Evolutionary conservation across 1,140 invertebrate genomes (phyloP), one percentile per base, ranked within the genome.

Genomic region (Drosophila leontia): DNA sequence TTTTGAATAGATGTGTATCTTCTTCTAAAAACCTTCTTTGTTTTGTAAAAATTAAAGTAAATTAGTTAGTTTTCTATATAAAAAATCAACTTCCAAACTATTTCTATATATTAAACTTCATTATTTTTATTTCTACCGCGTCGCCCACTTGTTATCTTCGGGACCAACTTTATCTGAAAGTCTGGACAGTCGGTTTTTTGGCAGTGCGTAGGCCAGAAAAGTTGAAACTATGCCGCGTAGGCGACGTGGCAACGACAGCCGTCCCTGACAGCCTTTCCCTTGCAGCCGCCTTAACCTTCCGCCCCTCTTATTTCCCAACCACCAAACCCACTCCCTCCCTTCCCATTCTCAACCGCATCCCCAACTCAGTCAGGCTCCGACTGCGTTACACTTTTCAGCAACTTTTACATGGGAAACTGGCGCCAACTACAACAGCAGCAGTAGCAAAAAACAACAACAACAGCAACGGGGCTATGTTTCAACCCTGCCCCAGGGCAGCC

Each of bases 331-430:
- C 12, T 23, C 19, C 12, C n/a, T 4, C 53, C 0, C 34, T 19
- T 48, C 19, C 3, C n/a, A 4, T 48, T 0, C 39, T 26, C 48
- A 45, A 42, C 69, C 68, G 44, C 32, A 59, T 57, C 29, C 56
- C 51, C 41, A 47, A 48, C 59, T 64, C 68, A 62, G 81, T 75
- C 45, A 75, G 53, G 56, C 68, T 57, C 64, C 76, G 72, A 67
- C 84, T 88, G 84, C 84, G 84, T 88, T 87, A 87, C 84, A 83
- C 84, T 87, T 88, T 87, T 88, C 84, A 87, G 71, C 80, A 87
- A 88, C 84, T 87, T 88, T 87, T 88, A 87, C 80, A 67, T 88
- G 84, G 78, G 58, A 86, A 72, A 82, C 80, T 86, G 83, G 83
- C 84, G 85, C 80, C 84, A 90, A 84, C 81, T 81, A 88, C 78